A percentile compares a stretch with the other conserved stretches of the same genome.
Conservation (phyloP, 2,797 vertebrate species). For the Mormyrus hasselquistii region DNA sequence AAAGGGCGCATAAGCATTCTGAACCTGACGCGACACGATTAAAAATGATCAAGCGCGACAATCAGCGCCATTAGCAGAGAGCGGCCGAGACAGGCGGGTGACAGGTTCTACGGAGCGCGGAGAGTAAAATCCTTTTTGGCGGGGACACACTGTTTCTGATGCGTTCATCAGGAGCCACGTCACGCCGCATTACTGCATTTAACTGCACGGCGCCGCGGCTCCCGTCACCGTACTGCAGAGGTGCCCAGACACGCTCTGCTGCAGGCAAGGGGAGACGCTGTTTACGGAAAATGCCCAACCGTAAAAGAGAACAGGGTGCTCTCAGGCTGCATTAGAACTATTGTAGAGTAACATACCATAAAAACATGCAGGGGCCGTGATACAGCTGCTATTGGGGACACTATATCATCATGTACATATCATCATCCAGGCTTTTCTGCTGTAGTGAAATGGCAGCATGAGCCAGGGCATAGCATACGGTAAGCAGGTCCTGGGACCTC, state of each 20-base stretch:
- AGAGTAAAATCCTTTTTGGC: neutral
- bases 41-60: neutral
- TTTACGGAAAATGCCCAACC: neutral
- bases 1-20: neutral
- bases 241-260: neutral
- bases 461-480: neutral
- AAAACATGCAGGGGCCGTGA: neutral
- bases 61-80: neutral
- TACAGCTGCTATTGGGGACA: neutral
- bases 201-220: neutral
- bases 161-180: neutral
- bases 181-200: neutral
- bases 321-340: neutral
- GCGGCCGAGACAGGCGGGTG: neutral
- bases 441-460: neutral
- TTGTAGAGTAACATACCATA: neutral
- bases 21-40: neutral
- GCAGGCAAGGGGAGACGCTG: neutral
- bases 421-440: neutral
- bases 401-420: too few species aligned
- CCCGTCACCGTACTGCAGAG: neutral
- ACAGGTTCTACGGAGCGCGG: neutral
- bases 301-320: neutral
- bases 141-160: neutral
- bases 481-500: neutral